These are phyloP conservation scores for Xiphorhynchus erythropygius DNA, from an alignment of 2,797 vertebrate genomes.

Conservation along the genomic window DNA sequence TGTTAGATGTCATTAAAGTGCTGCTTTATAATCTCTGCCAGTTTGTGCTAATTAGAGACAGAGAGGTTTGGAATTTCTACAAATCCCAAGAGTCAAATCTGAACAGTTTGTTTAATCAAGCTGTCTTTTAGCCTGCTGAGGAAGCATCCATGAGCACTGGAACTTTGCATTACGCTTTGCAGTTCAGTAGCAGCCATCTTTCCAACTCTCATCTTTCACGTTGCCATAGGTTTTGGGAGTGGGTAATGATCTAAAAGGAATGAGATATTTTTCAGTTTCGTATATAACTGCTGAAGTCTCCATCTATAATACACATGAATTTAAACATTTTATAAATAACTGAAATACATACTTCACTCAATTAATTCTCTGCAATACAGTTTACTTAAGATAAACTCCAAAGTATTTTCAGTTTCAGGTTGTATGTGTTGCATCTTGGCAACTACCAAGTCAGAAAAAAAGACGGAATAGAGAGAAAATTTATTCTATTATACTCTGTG, in stretches of 20 bases:
- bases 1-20: slow-evolving; percentile 92
- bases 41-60: slow-evolving; percentile 82
- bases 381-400: neutral
- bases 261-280: slow-evolving; percentile 20
- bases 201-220: slow-evolving; percentile 94
- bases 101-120: slow-evolving; percentile 78
- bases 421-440: neutral
- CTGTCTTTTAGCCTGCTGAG: slow-evolving; percentile 71
- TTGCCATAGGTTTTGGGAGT: slow-evolving; percentile 87
- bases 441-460: neutral
- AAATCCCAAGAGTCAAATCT: slow-evolving; percentile 76
- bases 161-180: slow-evolving; percentile 48
- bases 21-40: slow-evolving; percentile 85
- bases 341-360: neutral
- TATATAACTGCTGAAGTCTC: neutral
- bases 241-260: slow-evolving; percentile 87
- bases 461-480: neutral
- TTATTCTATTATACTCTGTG: neutral
- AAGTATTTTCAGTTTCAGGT: neutral
- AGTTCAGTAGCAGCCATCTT: slow-evolving; percentile 95
- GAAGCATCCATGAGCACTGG: slow-evolving; percentile 68
- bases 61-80: slow-evolving; percentile 75
- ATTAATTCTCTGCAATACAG: neutral
- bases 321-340: neutral
- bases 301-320: neutral